phyloP scores from a whole-genome alignment of 2,797 vertebrate species.

The Sciurus vulgaris region DNA sequence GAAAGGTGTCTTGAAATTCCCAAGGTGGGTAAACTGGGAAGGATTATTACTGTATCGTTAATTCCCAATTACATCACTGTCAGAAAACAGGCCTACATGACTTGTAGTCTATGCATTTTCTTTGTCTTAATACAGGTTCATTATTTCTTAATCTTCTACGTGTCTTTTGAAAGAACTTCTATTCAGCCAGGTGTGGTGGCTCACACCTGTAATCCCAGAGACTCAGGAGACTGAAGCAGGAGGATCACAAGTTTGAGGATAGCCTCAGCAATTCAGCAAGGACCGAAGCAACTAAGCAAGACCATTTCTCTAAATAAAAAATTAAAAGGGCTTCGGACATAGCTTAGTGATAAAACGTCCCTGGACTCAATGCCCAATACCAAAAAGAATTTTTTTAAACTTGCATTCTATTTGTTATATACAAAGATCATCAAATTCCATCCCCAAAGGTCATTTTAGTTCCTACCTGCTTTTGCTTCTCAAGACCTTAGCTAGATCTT shows the following conservation, averaged over 20 bases:
- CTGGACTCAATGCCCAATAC: too few species aligned
- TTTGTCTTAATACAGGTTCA: background rate
- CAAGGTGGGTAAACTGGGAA: background rate
- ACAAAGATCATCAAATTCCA: background rate
- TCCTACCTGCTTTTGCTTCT: background rate
- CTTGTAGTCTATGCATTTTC: background rate
- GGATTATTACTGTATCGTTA: background rate
- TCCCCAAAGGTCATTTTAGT: accelerated
- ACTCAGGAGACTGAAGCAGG: too few species aligned
- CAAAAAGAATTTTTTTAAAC: too few species aligned
- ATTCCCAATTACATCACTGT: background rate
- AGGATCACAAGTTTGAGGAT: too few species aligned
- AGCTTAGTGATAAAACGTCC: too few species aligned
- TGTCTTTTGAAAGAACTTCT: background rate
- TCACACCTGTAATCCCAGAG: too few species aligned
- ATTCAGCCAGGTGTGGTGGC: background rate
- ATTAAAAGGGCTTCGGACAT: too few species aligned
- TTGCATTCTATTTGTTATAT: background rate
- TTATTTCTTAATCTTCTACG: background rate
- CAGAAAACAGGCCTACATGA: background rate
- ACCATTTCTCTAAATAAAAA: too few species aligned
- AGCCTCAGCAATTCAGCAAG: too few species aligned
- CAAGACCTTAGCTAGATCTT: background rate
- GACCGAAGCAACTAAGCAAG: too few species aligned
- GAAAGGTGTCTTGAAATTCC: background rate